Base-by-base conservation (phyloP, 1,140 invertebrate genomes). In the Elysia chlorotica region DNA sequence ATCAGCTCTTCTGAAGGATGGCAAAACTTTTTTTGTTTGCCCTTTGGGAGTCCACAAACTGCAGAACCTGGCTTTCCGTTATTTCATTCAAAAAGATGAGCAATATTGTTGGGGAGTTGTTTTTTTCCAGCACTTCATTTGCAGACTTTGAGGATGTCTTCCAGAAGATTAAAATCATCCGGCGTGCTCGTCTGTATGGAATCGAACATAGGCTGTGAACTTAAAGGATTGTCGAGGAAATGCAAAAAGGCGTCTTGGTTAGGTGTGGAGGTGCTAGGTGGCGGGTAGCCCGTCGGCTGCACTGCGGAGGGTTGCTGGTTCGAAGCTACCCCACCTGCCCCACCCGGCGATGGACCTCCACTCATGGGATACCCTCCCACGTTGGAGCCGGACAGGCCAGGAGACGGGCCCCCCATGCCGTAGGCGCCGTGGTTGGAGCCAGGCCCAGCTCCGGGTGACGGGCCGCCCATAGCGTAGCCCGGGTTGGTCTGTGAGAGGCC, bases 231-330 rank as follows among this genome's bases (percentile, higher is more conserved):
- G 68, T 83, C 81, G 59, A 85, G 75, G 37, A 83, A 79, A 67
- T 82, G 81, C 69, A 85, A 74, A 69, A 84, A 80, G 48, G 83
- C 83, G n/a, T 83, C 82, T 67, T 80, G 80, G 0, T 74, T 77
- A 14, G 76, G 65, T n/a, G 68, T 54, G 21, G 68, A 36, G 17
- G 66, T n/a, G 21, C 66, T 68, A 3, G 56, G 61, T 67, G 38
- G 54, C 65, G 73, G 57, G 65, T 65, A 66, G n/a, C 38, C 28
- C 53, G 56, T n/a, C 35, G 57, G 23, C 41, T 68, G 17, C 37
- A 37, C 35, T 23, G 53, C 74, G 48, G 76, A 41, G 33, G 61
- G 56, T 41, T 70, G 72, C 41, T 75, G 36, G 59, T 28, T 30
- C n/a, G 36, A 53, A 54, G 56, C 73, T 65, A 61, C 71, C 65